Percentiles rank a stretch among this genome's conserved stretches.
Evolutionary conservation across 2,113 vertebrate genomes (phyloP).

Genomic region (Ictidomys tridecemlineatus): DNA sequence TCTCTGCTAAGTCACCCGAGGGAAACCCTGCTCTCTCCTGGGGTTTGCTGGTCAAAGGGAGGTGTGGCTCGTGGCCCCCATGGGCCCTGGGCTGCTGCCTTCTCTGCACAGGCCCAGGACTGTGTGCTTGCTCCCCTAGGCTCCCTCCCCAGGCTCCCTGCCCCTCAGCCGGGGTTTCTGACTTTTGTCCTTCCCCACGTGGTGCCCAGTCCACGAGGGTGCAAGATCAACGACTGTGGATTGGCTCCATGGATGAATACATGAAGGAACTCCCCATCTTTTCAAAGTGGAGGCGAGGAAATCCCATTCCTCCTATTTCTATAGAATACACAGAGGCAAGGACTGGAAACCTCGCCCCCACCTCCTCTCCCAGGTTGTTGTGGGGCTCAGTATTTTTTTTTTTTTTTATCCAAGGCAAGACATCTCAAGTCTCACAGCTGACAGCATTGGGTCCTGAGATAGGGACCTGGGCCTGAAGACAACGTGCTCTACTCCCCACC

Average conservation of each 20-base stretch:
- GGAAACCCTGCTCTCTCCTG: slow-evolving; percentile 4
- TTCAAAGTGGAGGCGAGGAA: not conserved
- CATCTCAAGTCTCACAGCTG: slow-evolving; percentile 19
- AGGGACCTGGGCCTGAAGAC: not conserved
- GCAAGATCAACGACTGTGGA: not conserved
- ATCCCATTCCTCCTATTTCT: not conserved
- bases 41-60: not conserved
- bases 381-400: not conserved
- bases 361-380: not conserved
- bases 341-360: not conserved
- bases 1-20: not conserved
- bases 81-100: not conserved
- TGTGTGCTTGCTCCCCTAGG: not conserved
- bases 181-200: not conserved
- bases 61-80: not conserved
- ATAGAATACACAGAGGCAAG: not conserved
- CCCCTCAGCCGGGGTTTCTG: not conserved
- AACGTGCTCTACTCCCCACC: not conserved
- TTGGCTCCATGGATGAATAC: not conserved
- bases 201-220: not conserved
- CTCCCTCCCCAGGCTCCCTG: not conserved
- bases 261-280: not conserved
- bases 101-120: not conserved
- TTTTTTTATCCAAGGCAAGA: not conserved
- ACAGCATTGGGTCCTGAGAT: not conserved